Base-by-base conservation (phyloP, 2,797 vertebrate genomes). In the Decapterus maruadsi region DNA sequence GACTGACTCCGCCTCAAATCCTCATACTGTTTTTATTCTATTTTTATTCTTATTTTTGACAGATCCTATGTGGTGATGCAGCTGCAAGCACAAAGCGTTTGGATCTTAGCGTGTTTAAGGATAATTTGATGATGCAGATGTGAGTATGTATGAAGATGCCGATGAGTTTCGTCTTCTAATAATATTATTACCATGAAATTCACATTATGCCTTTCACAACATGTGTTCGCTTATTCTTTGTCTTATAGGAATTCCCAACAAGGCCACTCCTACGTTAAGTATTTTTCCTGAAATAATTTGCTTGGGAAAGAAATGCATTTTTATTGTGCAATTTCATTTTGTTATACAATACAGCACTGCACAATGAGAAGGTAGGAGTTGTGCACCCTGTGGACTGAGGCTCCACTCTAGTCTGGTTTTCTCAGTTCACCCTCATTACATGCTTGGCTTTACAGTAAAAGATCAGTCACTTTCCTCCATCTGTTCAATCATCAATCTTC, bases 21-120 rank as follows among this genome's bases (percentile, higher is more conserved):
- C 38, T 73, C 50, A 73, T 86, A 3, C 11, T 42, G 1, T 42
- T 42, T 36, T 36, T 36, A 8, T 36, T 36, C n/a, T n/a, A n/a
- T n/a, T n/a, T n/a, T n/a, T n/a, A n/a, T n/a, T n/a, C n/a, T n/a
- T n/a, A n/a, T n/a, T n/a, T n/a, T n/a, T n/a, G n/a, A n/a, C n/a
- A n/a, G n/a, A n/a, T n/a, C n/a, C n/a, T n/a, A n/a, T 9, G 20
- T 10, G 0, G 16, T 34, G 29, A 58, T 42, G 53, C 59, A 76
- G 58, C 42, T 36, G 14, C 31, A 62, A 50, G 42, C 43, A 67
- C 6, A 1, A 36, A 36, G 10, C 50, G n/a, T 56, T 9, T 22
- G 17, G 6, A n/a, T 16, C 42, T 60, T 43, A 50, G 31, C 13
- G 53, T 57, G 45, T 56, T 69, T 20, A 64, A 46, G 19, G 17